These are phyloP conservation scores for Tetragnatha versicolor DNA, from an alignment of 1,140 invertebrate species.

Conservation along the genomic window DNA sequence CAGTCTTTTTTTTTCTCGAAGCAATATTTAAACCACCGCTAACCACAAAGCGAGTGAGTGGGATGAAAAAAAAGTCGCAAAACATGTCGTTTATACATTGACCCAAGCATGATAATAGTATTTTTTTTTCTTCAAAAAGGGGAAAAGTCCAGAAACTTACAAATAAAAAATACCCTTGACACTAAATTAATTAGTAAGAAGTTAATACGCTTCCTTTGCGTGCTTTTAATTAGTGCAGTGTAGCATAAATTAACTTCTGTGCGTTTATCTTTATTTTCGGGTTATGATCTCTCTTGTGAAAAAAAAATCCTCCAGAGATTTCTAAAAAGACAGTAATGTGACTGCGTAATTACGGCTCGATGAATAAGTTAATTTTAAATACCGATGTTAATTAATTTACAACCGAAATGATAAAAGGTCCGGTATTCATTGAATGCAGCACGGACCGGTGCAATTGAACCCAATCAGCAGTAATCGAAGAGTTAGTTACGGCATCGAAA, in stretches of 20 bases:
- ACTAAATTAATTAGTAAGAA: slow-evolving; percentile 53
- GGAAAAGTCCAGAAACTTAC: neutral
- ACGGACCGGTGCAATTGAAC: too few species aligned
- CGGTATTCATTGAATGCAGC: too few species aligned
- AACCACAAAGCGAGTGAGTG: slow-evolving; percentile 31
- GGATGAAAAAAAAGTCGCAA: neutral
- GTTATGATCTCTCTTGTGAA: slow-evolving; percentile 5
- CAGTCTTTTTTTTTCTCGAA: slow-evolving; percentile 1
- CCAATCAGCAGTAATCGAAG: too few species aligned
- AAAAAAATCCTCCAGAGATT: too few species aligned
- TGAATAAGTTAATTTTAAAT: too few species aligned
- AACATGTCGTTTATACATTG: slow-evolving; percentile 21
- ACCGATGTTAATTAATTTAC: too few species aligned
- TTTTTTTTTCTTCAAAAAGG: slow-evolving; percentile 1
- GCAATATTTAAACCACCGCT: slow-evolving; percentile 34
- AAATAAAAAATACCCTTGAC: slow-evolving; percentile 25
- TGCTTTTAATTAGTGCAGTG: slow-evolving; percentile 47
- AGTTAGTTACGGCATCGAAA: too few species aligned
- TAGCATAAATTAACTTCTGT: slow-evolving; percentile 48
- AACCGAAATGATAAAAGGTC: too few species aligned
- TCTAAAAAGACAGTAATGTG: too few species aligned
- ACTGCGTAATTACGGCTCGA: too few species aligned
- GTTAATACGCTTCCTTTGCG: slow-evolving; percentile 44
- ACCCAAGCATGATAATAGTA: slow-evolving; percentile 17
- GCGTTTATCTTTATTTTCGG: slow-evolving; percentile 11